Conservation (phyloP, 2,113 vertebrate species). For the Sminthopsis crassicaudata region DNA sequence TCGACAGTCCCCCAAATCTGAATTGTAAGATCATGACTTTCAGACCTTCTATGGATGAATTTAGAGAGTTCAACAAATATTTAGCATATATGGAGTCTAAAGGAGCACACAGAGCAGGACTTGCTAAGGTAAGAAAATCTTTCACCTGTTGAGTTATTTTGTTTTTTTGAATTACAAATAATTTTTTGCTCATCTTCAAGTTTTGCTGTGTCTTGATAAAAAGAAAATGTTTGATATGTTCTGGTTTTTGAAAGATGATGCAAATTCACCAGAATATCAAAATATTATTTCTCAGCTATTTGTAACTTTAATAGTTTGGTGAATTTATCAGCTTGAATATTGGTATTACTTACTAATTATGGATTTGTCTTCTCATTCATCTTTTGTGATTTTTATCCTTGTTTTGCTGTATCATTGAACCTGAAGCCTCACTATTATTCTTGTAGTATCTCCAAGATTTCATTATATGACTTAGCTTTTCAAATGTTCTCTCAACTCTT, state of each 20-base stretch:
- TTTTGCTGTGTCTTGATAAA: slow-evolving; percentile 14
- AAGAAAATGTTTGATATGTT: slow-evolving; percentile 17
- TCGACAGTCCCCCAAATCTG: slow-evolving; percentile 89
- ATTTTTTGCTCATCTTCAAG: slow-evolving; percentile 18
- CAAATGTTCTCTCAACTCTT: no score
- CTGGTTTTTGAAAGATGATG: background rate
- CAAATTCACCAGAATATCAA: background rate
- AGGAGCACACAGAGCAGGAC: slow-evolving; percentile 95
- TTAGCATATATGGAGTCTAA: slow-evolving; percentile 95
- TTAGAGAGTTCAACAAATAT: slow-evolving; percentile 95
- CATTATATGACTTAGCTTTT: no score
- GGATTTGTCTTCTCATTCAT: background rate
- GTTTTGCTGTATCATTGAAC: no score
- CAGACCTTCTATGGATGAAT: slow-evolving; percentile 95
- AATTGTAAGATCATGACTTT: slow-evolving; percentile 99
- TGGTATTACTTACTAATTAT: background rate
- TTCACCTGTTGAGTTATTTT: background rate
- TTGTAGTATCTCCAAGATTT: no score
- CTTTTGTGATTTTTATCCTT: no score
- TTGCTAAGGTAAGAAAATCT: slow-evolving; percentile 91
- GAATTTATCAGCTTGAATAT: background rate
- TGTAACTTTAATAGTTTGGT: background rate
- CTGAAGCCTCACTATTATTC: no score
- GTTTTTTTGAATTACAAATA: background rate
- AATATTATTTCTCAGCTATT: background rate